phyloP scores from a whole-genome alignment of 2,113 vertebrate genomes.

The Tenebrosternarchus preto region DNA sequence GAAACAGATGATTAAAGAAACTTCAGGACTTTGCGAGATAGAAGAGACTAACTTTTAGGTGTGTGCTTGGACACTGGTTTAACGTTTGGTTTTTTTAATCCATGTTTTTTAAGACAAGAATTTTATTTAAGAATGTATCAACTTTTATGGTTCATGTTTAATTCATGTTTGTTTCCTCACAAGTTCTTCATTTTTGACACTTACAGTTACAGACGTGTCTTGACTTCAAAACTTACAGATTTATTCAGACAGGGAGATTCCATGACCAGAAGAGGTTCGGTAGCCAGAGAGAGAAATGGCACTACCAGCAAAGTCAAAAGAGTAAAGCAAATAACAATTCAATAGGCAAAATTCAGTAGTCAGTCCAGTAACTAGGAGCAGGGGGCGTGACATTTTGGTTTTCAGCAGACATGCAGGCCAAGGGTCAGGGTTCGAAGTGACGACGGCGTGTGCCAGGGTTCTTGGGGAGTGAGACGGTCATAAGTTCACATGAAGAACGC shows the following conservation, averaged over 20 bases:
- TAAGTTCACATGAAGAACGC: constrained; percentile 11
- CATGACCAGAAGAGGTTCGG: no score
- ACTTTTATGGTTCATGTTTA: not conserved
- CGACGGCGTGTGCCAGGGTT: constrained; percentile 39
- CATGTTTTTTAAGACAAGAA: no score
- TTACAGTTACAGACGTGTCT: not conserved
- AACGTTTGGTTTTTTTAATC: not conserved
- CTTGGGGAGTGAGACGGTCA: constrained; percentile 35
- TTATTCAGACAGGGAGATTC: no score
- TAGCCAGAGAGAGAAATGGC: no score
- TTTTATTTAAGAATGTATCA: no score
- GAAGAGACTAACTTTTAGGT: not conserved
- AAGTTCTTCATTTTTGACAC: not conserved
- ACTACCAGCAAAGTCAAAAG: no score
- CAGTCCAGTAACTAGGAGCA: no score
- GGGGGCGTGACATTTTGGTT: not conserved
- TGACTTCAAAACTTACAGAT: no score
- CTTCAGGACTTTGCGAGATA: not conserved
- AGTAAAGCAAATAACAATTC: no score
- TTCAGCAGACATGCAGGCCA: constrained; percentile 5
- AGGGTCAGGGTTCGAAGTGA: constrained; percentile 11
- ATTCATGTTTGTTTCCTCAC: not conserved
- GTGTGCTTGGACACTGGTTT: not conserved
- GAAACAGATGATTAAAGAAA: not conserved
- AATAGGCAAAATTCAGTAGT: no score